These are phyloP conservation scores for Spicauda simplicius DNA, from an alignment of 2,888 invertebrate genomes.

Conservation along the genomic window DNA sequence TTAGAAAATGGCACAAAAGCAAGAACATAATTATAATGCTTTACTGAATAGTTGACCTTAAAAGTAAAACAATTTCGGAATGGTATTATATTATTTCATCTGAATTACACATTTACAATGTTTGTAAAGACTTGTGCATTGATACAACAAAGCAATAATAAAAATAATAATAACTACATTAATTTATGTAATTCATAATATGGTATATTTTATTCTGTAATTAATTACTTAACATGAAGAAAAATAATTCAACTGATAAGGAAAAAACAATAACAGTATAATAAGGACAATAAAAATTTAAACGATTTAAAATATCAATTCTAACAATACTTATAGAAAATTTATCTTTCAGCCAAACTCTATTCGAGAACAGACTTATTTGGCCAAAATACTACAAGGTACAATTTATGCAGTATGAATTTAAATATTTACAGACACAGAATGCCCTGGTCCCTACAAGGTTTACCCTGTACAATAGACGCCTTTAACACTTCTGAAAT, in stretches of 20 bases:
- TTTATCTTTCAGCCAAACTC: constrained; percentile 37
- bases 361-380: constrained; percentile 54
- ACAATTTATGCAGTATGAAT: constrained; percentile 17
- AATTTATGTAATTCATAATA: constrained; percentile 21
- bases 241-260: constrained; percentile 42
- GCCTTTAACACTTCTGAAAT: constrained; percentile 19
- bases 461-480: constrained; percentile 40
- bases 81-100: constrained; percentile 46
- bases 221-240: constrained; percentile 37
- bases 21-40: constrained; percentile 43
- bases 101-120: constrained; percentile 10
- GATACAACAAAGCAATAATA: constrained; percentile 17
- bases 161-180: constrained; percentile 8
- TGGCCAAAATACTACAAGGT: constrained; percentile 36
- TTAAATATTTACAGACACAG: constrained; percentile 35
- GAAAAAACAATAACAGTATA: constrained; percentile 72
- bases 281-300: constrained; percentile 61
- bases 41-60: constrained; percentile 42
- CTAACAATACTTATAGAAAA: constrained; percentile 67
- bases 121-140: constrained; percentile 7
- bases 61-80: constrained; percentile 52
- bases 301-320: constrained; percentile 71
- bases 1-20: constrained; percentile 63
- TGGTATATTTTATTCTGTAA: constrained; percentile 27
- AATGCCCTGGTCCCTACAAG: constrained; percentile 38